phyloP scores from a whole-genome alignment of 2,113 vertebrate species.

The Malaclemys terrapin region DNA sequence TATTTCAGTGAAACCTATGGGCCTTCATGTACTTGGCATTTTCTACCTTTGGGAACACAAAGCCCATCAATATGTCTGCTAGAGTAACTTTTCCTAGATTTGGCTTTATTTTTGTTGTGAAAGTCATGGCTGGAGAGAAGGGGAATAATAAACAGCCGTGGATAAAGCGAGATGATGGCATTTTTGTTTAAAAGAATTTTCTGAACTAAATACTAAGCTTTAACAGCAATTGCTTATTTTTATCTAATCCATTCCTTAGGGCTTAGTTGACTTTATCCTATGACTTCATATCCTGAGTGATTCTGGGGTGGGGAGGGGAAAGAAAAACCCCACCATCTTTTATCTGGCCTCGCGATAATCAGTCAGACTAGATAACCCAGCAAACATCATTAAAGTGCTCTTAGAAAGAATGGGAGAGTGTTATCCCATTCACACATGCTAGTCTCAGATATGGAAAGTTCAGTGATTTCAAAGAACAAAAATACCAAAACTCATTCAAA shows the following conservation, averaged over 20 bases:
- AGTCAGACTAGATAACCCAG: neutral
- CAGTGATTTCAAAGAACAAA: slow-evolving; percentile 1
- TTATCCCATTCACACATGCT: neutral
- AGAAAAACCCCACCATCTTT: neutral
- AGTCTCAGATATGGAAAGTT: neutral
- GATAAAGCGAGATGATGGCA: neutral
- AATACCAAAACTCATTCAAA: neutral
- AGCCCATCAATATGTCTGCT: neutral
- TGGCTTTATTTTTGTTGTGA: neutral
- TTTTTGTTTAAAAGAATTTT: slow-evolving; percentile 25
- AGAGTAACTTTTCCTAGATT: neutral
- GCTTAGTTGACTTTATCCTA: neutral
- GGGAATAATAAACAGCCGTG: neutral
- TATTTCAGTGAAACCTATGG: neutral
- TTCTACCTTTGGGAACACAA: neutral
- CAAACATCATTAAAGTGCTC: neutral
- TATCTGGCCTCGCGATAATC: neutral
- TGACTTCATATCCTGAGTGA: neutral
- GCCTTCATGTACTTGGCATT: neutral
- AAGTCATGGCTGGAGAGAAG: slow-evolving; percentile 12
- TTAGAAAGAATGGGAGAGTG: neutral
- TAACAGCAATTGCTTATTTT: slow-evolving; percentile 16
- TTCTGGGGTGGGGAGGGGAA: neutral
- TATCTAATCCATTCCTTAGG: neutral
- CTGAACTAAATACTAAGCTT: neutral